Percentiles rank a stretch among this genome's conserved stretches.
phyloP scores from a whole-genome alignment of 2,113 vertebrate species.

The Forbesichthys papilliferus region DNA sequence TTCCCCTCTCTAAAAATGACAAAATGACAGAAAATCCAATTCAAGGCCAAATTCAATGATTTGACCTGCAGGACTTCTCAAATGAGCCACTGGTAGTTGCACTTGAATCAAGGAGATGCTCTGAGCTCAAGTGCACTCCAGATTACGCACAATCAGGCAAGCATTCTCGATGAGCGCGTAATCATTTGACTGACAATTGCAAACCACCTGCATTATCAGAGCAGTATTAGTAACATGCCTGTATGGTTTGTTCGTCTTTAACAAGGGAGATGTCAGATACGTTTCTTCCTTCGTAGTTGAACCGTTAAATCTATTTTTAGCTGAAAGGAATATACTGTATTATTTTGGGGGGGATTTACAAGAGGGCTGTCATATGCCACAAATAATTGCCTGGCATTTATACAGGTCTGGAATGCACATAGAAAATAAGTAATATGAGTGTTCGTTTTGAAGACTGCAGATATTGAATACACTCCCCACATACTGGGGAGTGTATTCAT shows the following conservation, averaged over 20 bases:
- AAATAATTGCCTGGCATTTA: slow-evolving; percentile 25
- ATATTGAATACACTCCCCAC: slow-evolving; percentile 12
- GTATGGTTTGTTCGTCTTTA: slow-evolving; percentile 38
- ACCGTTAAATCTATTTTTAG: slow-evolving; percentile 36
- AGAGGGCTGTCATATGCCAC: slow-evolving; percentile 16
- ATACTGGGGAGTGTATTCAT: slow-evolving; percentile 29
- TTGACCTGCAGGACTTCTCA: slow-evolving; percentile 33
- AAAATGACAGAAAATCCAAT: slow-evolving; percentile 2
- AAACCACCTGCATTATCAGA: slow-evolving; percentile 47
- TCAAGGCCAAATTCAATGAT: slow-evolving; percentile 35
- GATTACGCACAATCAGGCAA: slow-evolving; percentile 46
- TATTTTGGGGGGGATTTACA: slow-evolving; percentile 18
- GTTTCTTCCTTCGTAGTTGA: slow-evolving; percentile 8
- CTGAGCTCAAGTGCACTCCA: slow-evolving; percentile 21
- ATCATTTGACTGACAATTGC: slow-evolving; percentile 45
- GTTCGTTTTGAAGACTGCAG: slow-evolving; percentile 17
- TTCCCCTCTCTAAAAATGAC: neutral
- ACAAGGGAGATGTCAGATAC: slow-evolving; percentile 29
- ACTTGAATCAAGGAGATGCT: neutral
- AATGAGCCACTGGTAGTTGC: slow-evolving; percentile 19
- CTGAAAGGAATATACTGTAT: slow-evolving; percentile 24
- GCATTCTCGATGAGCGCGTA: slow-evolving; percentile 43
- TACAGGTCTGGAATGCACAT: slow-evolving; percentile 25
- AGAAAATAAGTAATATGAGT: slow-evolving; percentile 21
- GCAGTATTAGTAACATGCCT: slow-evolving; percentile 54